Conservation (phyloP, 2,888 invertebrate genomes). For the Diaprepes abbreviatus region DNA sequence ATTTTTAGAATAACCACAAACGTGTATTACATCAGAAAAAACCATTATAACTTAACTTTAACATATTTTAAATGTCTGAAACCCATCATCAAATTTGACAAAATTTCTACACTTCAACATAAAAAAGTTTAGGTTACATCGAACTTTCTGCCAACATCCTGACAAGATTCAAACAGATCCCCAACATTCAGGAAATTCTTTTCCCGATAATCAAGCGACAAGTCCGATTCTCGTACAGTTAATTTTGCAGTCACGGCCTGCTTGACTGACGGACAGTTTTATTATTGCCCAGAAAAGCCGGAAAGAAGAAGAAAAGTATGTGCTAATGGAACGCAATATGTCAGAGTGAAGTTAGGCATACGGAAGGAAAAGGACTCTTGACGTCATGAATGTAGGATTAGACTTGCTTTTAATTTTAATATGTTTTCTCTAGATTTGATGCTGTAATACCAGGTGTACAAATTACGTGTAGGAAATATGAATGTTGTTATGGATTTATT, state of each 20-base stretch:
- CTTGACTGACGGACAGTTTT: conserved; percentile 49
- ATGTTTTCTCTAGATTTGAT: no score
- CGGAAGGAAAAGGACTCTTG: conserved; percentile 4
- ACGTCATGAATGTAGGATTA: no score
- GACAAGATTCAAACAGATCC: conserved; percentile 43
- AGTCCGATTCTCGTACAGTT: conserved; percentile 49
- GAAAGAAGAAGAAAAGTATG: conserved; percentile 49
- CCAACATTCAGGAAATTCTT: conserved; percentile 44
- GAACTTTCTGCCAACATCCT: conserved; percentile 15
- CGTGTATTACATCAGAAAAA: no score
- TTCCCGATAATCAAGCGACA: conserved; percentile 45
- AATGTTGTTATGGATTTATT: no score
- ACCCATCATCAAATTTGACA: no score
- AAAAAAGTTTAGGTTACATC: background rate
- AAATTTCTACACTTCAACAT: background rate
- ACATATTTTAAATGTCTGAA: no score
- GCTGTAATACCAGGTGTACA: no score
- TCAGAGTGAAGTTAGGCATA: conserved; percentile 32
- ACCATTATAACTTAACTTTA: no score
- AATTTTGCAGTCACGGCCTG: conserved; percentile 44
- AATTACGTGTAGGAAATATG: no score
- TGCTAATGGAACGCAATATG: conserved; percentile 48
- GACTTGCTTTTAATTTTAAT: no score
- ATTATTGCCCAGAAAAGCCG: conserved; percentile 43
- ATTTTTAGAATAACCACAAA: no score